Evolutionary conservation across 2,888 invertebrate genomes (phyloP).

Genomic region (Serrognathus titanus): DNA sequence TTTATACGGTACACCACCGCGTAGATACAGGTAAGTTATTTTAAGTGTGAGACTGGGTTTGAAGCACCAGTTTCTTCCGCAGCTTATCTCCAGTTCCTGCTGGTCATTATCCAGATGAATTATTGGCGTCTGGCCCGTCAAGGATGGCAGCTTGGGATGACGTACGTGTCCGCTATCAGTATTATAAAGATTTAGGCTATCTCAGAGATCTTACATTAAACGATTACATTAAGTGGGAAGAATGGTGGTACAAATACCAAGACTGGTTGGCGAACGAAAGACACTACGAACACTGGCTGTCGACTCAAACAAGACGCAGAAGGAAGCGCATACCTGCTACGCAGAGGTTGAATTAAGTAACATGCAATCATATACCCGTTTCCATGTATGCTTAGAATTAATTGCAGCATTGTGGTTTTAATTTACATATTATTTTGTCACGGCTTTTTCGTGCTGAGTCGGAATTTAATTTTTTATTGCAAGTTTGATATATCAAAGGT

Average conservation of each 20-base stretch:
- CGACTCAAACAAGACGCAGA: slow-evolving; percentile 45
- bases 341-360: slow-evolving; percentile 42
- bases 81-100: slow-evolving; percentile 65
- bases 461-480: too few relatives aligned
- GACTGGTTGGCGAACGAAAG: slow-evolving; percentile 85
- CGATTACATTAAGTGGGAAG: slow-evolving; percentile 90
- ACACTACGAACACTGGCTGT: slow-evolving; percentile 70
- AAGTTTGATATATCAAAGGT: too few relatives aligned
- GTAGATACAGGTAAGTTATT: slow-evolving; percentile 48
- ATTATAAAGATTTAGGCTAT: slow-evolving; percentile 85
- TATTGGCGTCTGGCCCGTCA: slow-evolving; percentile 68
- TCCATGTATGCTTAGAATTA: too few relatives aligned
- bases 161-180: slow-evolving; percentile 81
- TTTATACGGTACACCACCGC: slow-evolving; percentile 54
- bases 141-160: slow-evolving; percentile 84
- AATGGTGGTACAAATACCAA: slow-evolving; percentile 93
- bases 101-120: slow-evolving; percentile 77
- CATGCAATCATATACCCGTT: too few relatives aligned
- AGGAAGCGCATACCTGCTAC: slow-evolving; percentile 43
- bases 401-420: too few relatives aligned
- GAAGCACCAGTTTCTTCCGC: not conserved
- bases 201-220: slow-evolving; percentile 72
- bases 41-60: not conserved
- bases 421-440: too few relatives aligned
- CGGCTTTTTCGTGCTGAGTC: too few relatives aligned